These are phyloP conservation scores for Chaitophorus viminalis DNA, from an alignment of 2,888 invertebrate species.

Conservation along the genomic window DNA sequence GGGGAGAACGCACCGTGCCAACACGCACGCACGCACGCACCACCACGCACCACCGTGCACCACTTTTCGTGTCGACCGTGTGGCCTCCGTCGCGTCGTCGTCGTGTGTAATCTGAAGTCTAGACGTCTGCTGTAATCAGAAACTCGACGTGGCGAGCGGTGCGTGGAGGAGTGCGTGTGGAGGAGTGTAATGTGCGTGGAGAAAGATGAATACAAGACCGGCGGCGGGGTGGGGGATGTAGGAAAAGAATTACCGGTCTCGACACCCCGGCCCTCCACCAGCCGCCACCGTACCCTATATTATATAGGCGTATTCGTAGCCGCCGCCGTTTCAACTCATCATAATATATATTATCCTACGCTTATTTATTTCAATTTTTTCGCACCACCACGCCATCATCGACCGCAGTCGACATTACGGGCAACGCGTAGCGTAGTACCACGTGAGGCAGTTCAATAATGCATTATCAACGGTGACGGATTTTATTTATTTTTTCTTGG, in stretches of 20 bases:
- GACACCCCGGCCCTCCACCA: slow-evolving; percentile 18
- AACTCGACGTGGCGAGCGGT: slow-evolving; percentile 63
- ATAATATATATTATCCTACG: no score
- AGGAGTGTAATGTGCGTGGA: background rate
- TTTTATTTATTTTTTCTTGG: no score
- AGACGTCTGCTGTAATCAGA: slow-evolving; percentile 59
- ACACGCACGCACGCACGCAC: slow-evolving; percentile 45
- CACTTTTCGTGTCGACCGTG: slow-evolving; percentile 11
- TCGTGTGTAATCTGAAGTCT: slow-evolving; percentile 60
- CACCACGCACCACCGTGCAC: background rate
- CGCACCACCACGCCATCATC: no score
- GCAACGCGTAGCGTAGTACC: background rate
- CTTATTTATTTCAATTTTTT: no score
- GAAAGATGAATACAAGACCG: slow-evolving; percentile 64
- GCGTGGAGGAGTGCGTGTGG: background rate
- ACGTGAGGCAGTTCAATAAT: background rate
- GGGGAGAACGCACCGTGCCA: no score
- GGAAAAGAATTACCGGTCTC: slow-evolving; percentile 56
- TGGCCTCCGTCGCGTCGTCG: slow-evolving; percentile 8
- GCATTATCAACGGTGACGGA: background rate
- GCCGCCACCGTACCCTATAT: no score
- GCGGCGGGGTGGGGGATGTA: slow-evolving; percentile 58
- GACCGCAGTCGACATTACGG: slow-evolving; percentile 7
- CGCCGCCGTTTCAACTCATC: slow-evolving; percentile 1
- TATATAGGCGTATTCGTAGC: background rate